Conservation (phyloP, 2,797 vertebrate genomes). For the Cheirogaleus major region DNA sequence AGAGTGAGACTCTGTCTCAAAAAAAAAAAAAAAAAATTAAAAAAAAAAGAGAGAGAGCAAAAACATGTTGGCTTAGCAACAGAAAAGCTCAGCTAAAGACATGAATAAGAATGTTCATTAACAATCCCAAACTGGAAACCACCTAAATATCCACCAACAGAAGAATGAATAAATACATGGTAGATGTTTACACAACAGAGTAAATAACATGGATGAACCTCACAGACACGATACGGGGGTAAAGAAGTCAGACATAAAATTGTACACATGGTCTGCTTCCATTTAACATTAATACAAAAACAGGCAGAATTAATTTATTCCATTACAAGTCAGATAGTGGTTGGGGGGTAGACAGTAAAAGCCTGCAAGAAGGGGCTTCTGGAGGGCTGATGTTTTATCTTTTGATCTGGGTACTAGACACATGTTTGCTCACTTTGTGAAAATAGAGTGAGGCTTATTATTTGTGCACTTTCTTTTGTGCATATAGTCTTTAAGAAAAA, state of each 20-base stretch:
- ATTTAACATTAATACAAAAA: neutral
- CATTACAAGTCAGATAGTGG: neutral
- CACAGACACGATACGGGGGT: neutral
- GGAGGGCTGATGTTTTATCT: neutral
- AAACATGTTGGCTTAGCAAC: slow-evolving; percentile 4
- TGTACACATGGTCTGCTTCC: neutral
- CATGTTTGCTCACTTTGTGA: neutral
- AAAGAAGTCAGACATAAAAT: neutral
- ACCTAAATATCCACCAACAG: neutral
- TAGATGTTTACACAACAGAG: neutral
- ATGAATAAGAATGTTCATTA: neutral
- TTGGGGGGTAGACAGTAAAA: neutral
- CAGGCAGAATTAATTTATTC: neutral
- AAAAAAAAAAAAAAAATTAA: too few relatives aligned
- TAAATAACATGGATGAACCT: neutral
- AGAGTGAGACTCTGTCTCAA: too few relatives aligned
- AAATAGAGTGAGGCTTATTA: neutral
- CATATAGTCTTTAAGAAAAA: neutral
- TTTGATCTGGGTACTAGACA: neutral
- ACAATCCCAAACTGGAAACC: neutral
- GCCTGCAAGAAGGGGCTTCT: neutral
- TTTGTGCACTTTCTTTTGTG: neutral
- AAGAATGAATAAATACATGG: neutral
- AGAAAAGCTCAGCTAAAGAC: neutral
- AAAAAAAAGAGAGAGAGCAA: too few relatives aligned